Base-by-base conservation (phyloP, 1,140 invertebrate genomes). In the Brachionus manjavacas region DNA sequence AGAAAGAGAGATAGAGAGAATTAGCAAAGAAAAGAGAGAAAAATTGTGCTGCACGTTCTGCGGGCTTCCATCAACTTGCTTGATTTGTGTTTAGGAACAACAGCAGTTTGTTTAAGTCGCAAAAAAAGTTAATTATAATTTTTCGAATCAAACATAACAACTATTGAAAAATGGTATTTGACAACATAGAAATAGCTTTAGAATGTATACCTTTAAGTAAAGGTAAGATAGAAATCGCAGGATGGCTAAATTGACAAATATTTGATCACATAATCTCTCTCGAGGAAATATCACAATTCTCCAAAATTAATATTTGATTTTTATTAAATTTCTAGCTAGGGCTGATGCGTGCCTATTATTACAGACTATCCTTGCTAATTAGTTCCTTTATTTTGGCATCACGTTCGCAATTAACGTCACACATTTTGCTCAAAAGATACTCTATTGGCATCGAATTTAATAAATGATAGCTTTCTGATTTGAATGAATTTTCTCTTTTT, bases 91-190 rank as follows among this genome's bases (percentile, higher is more conserved):
- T 68, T 68, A 16, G 66, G 66, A 68, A 68, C 28, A 68, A 35
- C 25, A 66, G 12, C 60, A 68, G 25, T 68, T 68, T 68, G 66
- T 68, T 68, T 68, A 68, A 31, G 66, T 68, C 66, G 66, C 66
- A 68, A 31, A 68, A 68, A 68, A 68, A 68, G 11, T 23, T 14
- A 68, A 68, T 68, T 68, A 68, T 68, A 68, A 68, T 68, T 68
- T 68, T 68, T 31, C 12, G 20, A 60, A 8, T 60, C 9, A 23
- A 60, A 68, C 66, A 35, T 68, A 68, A 68, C 66, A 68, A 68
- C 66, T 31, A 68, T 68, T 14, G 31, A 68, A 39, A 46, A 68
- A 23, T 68, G 25, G 25, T 28, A n/a, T 68, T 60, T 60, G 16
- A 60, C 52, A 60, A 60, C 52, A 60, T 60, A 60, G 16, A 60